A percentile compares a stretch with the other conserved stretches of the same genome.
phyloP scores from a whole-genome alignment of 64 coral and sea anemone species.

The Pocillopora damicornis region DNA sequence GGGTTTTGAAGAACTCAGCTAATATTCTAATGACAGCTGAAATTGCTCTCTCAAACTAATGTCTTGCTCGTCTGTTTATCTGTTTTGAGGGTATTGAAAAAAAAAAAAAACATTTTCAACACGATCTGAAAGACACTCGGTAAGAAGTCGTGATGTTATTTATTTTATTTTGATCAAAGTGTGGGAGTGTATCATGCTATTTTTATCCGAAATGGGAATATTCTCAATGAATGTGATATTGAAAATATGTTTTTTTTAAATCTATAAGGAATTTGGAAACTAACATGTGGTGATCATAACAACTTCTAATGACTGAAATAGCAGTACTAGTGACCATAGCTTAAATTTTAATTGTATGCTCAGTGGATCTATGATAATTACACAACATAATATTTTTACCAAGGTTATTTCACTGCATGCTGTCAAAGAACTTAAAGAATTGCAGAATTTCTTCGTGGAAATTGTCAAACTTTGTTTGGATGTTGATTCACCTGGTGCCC shows the following conservation, averaged over 20 bases:
- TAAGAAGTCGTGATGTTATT: not conserved
- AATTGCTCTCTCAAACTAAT: not conserved
- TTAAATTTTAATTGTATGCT: not conserved
- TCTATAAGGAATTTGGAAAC: not conserved
- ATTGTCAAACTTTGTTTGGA: slow-evolving; percentile 73
- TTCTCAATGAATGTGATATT: not conserved
- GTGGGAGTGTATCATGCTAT: no score
- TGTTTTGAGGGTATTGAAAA: not conserved
- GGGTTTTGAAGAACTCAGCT: not conserved
- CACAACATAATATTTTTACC: not conserved
- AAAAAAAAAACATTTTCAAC: not conserved
- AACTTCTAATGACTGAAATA: no score
- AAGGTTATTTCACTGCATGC: slow-evolving; percentile 70
- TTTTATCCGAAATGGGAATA: no score
- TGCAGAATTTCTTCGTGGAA: slow-evolving; percentile 70
- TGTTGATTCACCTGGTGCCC: slow-evolving; percentile 48
- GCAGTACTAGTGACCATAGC: not conserved
- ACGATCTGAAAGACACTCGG: no score
- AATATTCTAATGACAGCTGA: not conserved
- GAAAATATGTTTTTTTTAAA: not conserved
- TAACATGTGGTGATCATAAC: no score
- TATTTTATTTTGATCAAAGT: not conserved
- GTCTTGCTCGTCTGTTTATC: not conserved
- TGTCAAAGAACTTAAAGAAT: slow-evolving; percentile 72
- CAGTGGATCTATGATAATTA: no score